A percentile compares a stretch with the other conserved stretches of the same genome.
These are phyloP conservation scores for Momotus momota DNA, from an alignment of 2,797 vertebrate genomes.

Conservation along the genomic window DNA sequence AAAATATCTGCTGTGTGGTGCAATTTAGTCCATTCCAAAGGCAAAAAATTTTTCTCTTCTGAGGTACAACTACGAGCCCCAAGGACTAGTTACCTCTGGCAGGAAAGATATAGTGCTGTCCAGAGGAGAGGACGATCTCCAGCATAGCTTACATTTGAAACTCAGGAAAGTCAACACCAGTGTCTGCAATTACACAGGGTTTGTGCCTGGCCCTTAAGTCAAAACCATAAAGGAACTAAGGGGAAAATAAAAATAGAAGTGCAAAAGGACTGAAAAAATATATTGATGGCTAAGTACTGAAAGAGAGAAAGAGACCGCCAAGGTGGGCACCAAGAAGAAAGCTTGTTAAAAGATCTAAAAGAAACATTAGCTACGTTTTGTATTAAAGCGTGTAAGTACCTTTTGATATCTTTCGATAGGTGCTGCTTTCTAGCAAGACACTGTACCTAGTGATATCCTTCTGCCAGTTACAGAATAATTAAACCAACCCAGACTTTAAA, in stretches of 20 bases:
- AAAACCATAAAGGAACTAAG: neutral
- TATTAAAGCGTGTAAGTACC: neutral
- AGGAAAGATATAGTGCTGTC: constrained; percentile 20
- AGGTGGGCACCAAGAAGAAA: neutral
- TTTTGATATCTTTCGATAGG: neutral
- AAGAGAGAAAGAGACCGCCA: neutral
- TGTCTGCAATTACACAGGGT: neutral
- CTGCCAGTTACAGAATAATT: neutral
- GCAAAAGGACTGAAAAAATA: neutral
- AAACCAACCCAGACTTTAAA: neutral
- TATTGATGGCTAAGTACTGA: fast-evolving
- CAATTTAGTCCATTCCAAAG: constrained; percentile 1
- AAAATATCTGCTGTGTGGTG: neutral
- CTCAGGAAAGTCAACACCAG: neutral
- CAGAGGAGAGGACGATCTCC: neutral
- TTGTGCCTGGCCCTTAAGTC: neutral
- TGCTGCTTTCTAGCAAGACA: neutral
- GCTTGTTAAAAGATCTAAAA: neutral
- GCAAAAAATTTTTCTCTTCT: constrained; percentile 36
- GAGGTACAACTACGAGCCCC: neutral
- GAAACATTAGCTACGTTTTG: neutral
- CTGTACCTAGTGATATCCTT: neutral
- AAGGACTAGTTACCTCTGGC: constrained; percentile 26
- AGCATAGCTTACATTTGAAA: neutral
- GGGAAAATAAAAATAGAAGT: neutral